phyloP scores from a whole-genome alignment of 92 coral and sea anemone species.

The Epizoanthus stellaris region DNA sequence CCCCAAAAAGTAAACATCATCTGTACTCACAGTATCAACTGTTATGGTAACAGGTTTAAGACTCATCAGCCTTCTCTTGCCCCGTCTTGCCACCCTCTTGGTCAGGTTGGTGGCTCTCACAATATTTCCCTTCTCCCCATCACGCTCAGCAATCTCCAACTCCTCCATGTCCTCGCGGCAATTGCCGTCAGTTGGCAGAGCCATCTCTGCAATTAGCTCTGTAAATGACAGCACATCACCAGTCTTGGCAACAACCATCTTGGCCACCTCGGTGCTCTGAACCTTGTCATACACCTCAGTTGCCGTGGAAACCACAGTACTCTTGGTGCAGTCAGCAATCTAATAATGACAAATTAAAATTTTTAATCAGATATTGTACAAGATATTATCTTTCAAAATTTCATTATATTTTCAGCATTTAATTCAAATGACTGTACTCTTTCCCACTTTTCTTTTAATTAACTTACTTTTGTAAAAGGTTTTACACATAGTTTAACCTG shows the following conservation, averaged over 20 bases:
- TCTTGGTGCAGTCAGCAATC: conserved; percentile 78
- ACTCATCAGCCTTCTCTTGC: conserved; percentile 75
- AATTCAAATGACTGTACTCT: too few relatives aligned
- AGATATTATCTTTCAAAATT: not conserved
- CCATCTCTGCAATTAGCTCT: conserved; percentile 84
- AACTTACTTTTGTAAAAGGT: too few relatives aligned
- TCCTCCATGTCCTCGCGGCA: conserved; percentile 86
- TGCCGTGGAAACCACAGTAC: conserved; percentile 78
- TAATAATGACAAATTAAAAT: not conserved
- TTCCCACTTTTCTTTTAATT: too few relatives aligned
- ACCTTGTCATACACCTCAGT: conserved; percentile 72
- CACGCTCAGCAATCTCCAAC: conserved; percentile 69
- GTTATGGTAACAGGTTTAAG: conserved; percentile 82
- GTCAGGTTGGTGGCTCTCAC: conserved; percentile 74
- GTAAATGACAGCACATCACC: conserved; percentile 72
- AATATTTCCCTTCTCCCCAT: conserved; percentile 65
- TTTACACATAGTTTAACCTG: too few relatives aligned
- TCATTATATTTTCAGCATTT: too few relatives aligned
- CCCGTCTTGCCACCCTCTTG: conserved; percentile 72
- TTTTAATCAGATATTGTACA: not conserved
- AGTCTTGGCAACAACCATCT: conserved; percentile 75
- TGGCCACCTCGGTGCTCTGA: conserved; percentile 69
- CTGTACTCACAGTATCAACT: conserved; percentile 78
- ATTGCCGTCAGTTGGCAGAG: conserved; percentile 87
- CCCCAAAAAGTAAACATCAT: not conserved